Base-by-base conservation (phyloP, 2,888 invertebrate species). In the Monoplex corrugatus region DNA sequence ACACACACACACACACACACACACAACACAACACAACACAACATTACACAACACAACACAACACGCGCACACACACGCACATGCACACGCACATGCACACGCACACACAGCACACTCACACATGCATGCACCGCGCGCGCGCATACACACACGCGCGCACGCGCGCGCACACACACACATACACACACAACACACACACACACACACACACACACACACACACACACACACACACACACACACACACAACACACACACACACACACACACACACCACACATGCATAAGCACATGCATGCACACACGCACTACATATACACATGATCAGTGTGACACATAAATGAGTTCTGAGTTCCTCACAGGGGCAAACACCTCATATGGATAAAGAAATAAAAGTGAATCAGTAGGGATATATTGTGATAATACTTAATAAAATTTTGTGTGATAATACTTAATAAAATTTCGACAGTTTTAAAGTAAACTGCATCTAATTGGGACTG, bases 131-230 rank as follows among this genome's bases (percentile, higher is more conserved):
- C 68, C 68, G 16, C 68, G 16, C 68, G 5, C 68, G 5, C 68
- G 28, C 68, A 50, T 16, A 84, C 57, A 45, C 23, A 32, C 84
- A 45, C 50, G 40, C 38, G 5, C 80, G 40, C 38, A 40, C 40
- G 40, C 75, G 35, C 75, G 28, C 75, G 35, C 75, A 75, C 13
- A 75, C 75, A 75, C 75, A 75, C 75, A 75, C 75, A 75, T n/a
- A 75, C 75, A 75, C 38, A 80, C 38, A 80, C 19, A 19, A 50
- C 10, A 8, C 57, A 57, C 38, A 38, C 13, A 80, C 80, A 80
- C 80, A 40, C 38, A 35, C 38, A 80, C 38, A 35, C 35, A 35
- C 23, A 38, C 80, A 80, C 38, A 38, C 40, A 80, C 80, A 80
- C 38, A 38, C 80, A 80, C 40, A 38, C 40, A 40, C 80, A 80